These are phyloP conservation scores for Cryptus viduatorius DNA, from an alignment of 2,888 invertebrate genomes.

Conservation along the genomic window DNA sequence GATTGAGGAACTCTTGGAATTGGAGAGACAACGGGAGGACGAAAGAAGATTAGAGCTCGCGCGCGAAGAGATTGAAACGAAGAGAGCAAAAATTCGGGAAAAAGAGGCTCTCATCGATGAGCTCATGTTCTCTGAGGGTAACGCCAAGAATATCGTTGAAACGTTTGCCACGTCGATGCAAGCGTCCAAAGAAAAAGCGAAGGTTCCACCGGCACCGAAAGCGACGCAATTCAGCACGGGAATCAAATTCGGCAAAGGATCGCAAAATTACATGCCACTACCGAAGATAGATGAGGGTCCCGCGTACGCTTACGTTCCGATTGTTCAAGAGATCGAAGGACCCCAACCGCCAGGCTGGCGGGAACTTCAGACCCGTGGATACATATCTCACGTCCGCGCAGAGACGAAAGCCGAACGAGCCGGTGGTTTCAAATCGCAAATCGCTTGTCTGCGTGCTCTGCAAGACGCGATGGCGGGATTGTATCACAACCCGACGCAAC, in stretches of 20 bases:
- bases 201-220: slow-evolving; percentile 85
- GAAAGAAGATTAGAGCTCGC: slow-evolving; percentile 90
- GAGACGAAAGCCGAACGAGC: slow-evolving; percentile 92
- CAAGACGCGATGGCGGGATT: slow-evolving; percentile 95
- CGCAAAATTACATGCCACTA: slow-evolving; percentile 88
- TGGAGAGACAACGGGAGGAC: slow-evolving; percentile 92
- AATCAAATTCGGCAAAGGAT: slow-evolving; percentile 91
- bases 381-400: slow-evolving; percentile 90
- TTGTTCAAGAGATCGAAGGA: slow-evolving; percentile 87
- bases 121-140: slow-evolving; percentile 95
- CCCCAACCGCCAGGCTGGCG: slow-evolving; percentile 89
- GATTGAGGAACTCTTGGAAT: slow-evolving; percentile 93
- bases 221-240: slow-evolving; percentile 94
- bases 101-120: slow-evolving; percentile 98
- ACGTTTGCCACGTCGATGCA: slow-evolving; percentile 91
- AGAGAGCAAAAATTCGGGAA: slow-evolving; percentile 93
- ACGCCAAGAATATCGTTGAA: slow-evolving; percentile 94
- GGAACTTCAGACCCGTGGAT: slow-evolving; percentile 89
- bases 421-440: slow-evolving; percentile 93
- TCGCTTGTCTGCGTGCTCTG: slow-evolving; percentile 94
- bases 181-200: slow-evolving; percentile 88
- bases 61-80: slow-evolving; percentile 88
- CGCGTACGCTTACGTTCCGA: slow-evolving; percentile 89
- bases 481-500: slow-evolving; percentile 84
- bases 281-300: slow-evolving; percentile 92